These are phyloP conservation scores for Aplodontia rufa DNA, from an alignment of 2,113 vertebrate genomes.

Conservation along the genomic window DNA sequence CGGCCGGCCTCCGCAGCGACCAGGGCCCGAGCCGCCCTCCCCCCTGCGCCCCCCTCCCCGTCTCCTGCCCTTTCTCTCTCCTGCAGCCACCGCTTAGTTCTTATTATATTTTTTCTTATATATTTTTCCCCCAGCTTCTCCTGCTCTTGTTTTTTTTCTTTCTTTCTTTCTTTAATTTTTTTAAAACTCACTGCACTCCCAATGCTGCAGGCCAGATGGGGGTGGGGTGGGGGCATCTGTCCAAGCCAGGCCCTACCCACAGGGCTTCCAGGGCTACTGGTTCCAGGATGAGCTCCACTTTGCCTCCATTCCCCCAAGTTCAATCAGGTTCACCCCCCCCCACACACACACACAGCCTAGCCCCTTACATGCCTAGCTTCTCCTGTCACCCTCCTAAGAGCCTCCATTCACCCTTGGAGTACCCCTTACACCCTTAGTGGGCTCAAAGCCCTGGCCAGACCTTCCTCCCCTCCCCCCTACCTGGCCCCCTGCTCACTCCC, in stretches of 20 bases:
- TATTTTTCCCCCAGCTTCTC: slow-evolving; percentile 81
- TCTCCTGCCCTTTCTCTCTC: slow-evolving; percentile 80
- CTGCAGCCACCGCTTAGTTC: slow-evolving; percentile 80
- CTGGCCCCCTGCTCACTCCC: slow-evolving; percentile 72
- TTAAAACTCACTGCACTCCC: slow-evolving; percentile 68
- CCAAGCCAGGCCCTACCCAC: slow-evolving; percentile 41
- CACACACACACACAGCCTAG: no score
- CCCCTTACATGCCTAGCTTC: background rate
- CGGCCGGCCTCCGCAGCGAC: slow-evolving; percentile 78
- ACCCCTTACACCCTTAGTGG: background rate
- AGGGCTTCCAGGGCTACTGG: background rate
- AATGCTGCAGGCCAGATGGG: slow-evolving; percentile 54
- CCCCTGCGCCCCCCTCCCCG: slow-evolving; percentile 72
- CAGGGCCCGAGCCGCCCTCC: slow-evolving; percentile 75
- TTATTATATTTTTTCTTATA: slow-evolving; percentile 83
- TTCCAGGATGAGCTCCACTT: background rate
- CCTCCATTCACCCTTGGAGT: background rate
- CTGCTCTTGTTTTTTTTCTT: slow-evolving; percentile 75
- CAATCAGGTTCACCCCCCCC: background rate
- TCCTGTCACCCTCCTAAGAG: background rate
- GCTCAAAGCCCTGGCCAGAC: slow-evolving; percentile 2
- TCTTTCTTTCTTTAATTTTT: slow-evolving; percentile 54
- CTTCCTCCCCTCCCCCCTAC: slow-evolving; percentile 74
- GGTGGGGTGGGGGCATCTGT: slow-evolving; percentile 47
- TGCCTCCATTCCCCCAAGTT: background rate